These are phyloP conservation scores for Channa striata DNA, from an alignment of 2,797 vertebrate species.

Conservation along the genomic window DNA sequence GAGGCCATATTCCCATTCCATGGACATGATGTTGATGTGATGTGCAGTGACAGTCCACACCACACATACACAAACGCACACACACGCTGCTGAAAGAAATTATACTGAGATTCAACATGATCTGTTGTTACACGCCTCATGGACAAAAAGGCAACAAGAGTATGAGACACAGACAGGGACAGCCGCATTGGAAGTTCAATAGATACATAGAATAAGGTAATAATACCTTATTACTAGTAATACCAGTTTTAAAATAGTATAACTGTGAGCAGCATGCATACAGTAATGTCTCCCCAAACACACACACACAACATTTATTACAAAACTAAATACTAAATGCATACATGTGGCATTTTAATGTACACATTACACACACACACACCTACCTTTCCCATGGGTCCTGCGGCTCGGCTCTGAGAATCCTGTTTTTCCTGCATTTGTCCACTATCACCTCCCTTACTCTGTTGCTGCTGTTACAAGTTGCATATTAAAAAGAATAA, in stretches of 20 bases:
- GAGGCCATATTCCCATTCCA: slow-evolving; percentile 39
- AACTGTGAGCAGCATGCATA: neutral
- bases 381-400: slow-evolving; percentile 78
- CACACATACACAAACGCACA: slow-evolving; percentile 22
- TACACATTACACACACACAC: slow-evolving; percentile 23
- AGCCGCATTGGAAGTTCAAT: slow-evolving; percentile 14
- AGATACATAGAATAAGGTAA: neutral
- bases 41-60: slow-evolving; percentile 58
- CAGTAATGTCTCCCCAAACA: neutral
- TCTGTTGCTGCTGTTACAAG: slow-evolving; percentile 56
- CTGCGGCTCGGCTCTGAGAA: slow-evolving; percentile 56
- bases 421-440: slow-evolving; percentile 80
- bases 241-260: slow-evolving; percentile 1
- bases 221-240: too few species aligned
- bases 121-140: slow-evolving; percentile 48
- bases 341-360: neutral
- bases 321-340: neutral
- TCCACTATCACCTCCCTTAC: slow-evolving; percentile 57
- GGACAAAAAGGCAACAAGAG: slow-evolving; percentile 29
- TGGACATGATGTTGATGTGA: slow-evolving; percentile 65
- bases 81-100: slow-evolving; percentile 22
- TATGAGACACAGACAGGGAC: slow-evolving; percentile 10
- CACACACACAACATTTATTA: too few species aligned
- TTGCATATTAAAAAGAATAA: slow-evolving; percentile 65
- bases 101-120: slow-evolving; percentile 33